Evolutionary conservation across 2,113 vertebrate genomes (phyloP).

Genomic region (Scomber colias): DNA sequence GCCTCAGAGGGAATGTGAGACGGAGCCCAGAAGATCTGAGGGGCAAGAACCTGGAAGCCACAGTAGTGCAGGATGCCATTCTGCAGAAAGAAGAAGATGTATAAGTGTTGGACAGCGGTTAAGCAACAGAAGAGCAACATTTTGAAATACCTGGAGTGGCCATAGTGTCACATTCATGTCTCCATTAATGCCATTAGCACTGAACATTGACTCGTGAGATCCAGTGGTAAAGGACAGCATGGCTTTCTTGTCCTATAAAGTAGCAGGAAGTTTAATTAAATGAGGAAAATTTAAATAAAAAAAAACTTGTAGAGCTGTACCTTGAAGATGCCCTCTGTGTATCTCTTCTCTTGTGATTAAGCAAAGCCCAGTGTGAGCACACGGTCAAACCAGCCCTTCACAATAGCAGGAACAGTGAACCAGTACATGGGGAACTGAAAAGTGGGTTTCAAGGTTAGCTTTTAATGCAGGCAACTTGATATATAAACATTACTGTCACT

Average conservation of each 20-base stretch:
- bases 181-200: constrained; percentile 84
- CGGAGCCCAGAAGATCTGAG: constrained; percentile 86
- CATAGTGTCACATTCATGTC: constrained; percentile 89
- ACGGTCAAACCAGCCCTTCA: constrained; percentile 89
- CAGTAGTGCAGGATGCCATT: constrained; percentile 87
- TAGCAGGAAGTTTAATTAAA: accelerated
- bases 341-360: constrained; percentile 75
- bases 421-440: constrained; percentile 88
- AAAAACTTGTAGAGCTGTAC: constrained; percentile 63
- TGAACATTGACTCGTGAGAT: constrained; percentile 84
- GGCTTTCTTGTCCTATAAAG: constrained; percentile 85
- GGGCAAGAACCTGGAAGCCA: constrained; percentile 88
- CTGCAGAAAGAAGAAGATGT: constrained; percentile 64
- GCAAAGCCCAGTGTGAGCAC: constrained; percentile 84
- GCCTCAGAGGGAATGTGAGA: constrained; percentile 56
- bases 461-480: background rate
- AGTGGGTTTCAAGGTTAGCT: background rate
- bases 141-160: constrained; percentile 86
- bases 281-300: background rate
- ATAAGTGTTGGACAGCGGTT: background rate
- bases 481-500: background rate
- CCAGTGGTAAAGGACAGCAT: constrained; percentile 90
- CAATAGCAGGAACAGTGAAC: constrained; percentile 87
- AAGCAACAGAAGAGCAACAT: too few species aligned
- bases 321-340: constrained; percentile 84